Conservation (phyloP, 2,888 invertebrate genomes). For the Bellardia bayeri region DNA sequence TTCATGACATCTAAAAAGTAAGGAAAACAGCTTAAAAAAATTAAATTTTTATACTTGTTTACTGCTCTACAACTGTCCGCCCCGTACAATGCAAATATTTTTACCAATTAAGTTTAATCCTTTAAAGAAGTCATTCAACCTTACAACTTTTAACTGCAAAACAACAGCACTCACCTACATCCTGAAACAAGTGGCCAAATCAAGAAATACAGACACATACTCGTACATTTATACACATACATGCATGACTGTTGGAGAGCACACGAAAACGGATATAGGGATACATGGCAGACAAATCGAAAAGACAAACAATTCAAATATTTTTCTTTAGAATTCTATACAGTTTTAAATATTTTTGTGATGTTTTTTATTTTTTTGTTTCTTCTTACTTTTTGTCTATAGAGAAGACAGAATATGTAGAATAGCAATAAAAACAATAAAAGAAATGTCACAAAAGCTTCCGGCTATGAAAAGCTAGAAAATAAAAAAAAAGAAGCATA, state of each 20-base stretch:
- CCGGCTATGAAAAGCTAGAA: conserved; percentile 58
- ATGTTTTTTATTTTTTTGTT: not conserved
- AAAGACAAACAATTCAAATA: conserved; percentile 73
- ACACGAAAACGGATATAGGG: conserved; percentile 67
- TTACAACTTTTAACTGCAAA: conserved; percentile 61
- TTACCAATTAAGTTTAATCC: conserved; percentile 72
- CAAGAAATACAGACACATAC: conserved; percentile 37
- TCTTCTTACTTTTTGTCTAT: not conserved
- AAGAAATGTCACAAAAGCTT: conserved; percentile 72
- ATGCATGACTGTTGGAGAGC: conserved; percentile 8
- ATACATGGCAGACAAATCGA: conserved; percentile 74
- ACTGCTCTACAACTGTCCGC: not conserved
- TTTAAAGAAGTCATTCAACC: conserved; percentile 72
- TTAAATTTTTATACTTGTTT: not conserved
- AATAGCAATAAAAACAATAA: conserved; percentile 58
- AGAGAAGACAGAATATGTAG: conserved; percentile 8
- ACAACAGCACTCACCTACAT: conserved; percentile 72
- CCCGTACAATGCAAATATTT: conserved; percentile 41
- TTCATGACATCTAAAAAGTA: not conserved
- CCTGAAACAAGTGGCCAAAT: conserved; percentile 67
- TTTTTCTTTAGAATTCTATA: conserved; percentile 71
- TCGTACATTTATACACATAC: not conserved
- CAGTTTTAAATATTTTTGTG: conserved; percentile 57
- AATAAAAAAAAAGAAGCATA: not conserved
- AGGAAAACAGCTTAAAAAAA: conserved; percentile 45